phyloP scores from a whole-genome alignment of 2,797 vertebrate species.

The Sebastes dallii region DNA sequence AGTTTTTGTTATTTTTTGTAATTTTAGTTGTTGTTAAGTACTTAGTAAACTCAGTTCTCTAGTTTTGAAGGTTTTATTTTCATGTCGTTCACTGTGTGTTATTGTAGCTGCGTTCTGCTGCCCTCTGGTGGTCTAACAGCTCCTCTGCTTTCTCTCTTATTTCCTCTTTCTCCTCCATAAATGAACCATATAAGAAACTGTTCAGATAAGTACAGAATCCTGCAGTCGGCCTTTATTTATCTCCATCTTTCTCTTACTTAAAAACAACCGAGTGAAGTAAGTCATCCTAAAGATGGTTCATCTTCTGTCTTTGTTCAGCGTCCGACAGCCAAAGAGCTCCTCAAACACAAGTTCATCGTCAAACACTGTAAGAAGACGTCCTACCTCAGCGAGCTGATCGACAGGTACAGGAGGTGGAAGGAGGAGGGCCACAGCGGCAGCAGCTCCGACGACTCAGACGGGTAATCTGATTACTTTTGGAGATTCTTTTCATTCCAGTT shows the following conservation, averaged over 20 bases:
- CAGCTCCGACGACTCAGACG: slow-evolving; percentile 91
- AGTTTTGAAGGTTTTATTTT: not conserved
- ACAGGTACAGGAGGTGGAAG: slow-evolving; percentile 91
- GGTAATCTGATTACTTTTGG: slow-evolving; percentile 61
- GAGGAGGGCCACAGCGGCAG: slow-evolving; percentile 88
- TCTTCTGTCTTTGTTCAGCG: slow-evolving; percentile 75
- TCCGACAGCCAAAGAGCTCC: slow-evolving; percentile 91
- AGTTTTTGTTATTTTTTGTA: not conserved
- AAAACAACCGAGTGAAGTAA: not conserved
- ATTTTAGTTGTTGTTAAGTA: not conserved
- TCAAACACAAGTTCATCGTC: slow-evolving; percentile 95
- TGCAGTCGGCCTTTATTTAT: not conserved
- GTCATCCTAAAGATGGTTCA: accelerated
- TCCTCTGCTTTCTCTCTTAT: not conserved
- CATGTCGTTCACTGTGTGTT: not conserved
- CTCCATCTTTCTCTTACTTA: not conserved
- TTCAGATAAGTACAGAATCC: not conserved
- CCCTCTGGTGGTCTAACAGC: slow-evolving; percentile 43
- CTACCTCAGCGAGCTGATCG: slow-evolving; percentile 93
- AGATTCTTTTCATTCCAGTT: too few relatives aligned
- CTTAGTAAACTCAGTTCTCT: not conserved
- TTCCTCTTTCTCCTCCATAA: not conserved
- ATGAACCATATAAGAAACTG: not conserved
- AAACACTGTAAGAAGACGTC: slow-evolving; percentile 95
- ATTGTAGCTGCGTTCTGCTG: not conserved